Evolutionary conservation across 2,888 invertebrate genomes (phyloP).

Genomic region (Ormia ochracea): DNA sequence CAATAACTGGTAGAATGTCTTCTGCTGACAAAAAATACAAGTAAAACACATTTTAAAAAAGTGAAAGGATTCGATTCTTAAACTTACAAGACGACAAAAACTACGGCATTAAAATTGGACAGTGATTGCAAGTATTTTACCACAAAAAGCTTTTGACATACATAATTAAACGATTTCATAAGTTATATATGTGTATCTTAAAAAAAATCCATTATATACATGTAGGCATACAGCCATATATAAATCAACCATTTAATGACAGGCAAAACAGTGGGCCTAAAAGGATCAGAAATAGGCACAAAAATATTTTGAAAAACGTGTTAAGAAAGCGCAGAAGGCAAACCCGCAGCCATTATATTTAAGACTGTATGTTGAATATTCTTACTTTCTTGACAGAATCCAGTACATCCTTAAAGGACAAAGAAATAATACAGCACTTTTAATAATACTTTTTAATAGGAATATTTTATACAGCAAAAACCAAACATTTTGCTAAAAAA

Average conservation of each 20-base stretch:
- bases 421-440: too few species aligned
- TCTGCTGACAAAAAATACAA: constrained; percentile 5
- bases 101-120: constrained; percentile 29
- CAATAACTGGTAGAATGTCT: constrained; percentile 24
- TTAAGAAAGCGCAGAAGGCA: too few species aligned
- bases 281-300: neutral
- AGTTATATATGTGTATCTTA: neutral
- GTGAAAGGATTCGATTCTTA: constrained; percentile 56
- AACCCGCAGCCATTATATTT: too few species aligned
- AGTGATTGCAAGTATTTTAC: constrained; percentile 36
- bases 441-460: too few species aligned
- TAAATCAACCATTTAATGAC: too few species aligned
- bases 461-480: too few species aligned
- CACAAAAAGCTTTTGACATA: neutral
- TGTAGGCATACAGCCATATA: too few species aligned
- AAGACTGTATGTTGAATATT: too few species aligned
- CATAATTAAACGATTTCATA: neutral
- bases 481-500: too few species aligned
- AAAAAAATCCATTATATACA: too few species aligned
- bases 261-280: neutral
- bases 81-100: neutral
- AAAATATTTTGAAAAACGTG: neutral
- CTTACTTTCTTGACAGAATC: too few species aligned
- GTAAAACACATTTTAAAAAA: constrained; percentile 20
- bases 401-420: too few species aligned